These are phyloP conservation scores for Mus pahari DNA, from an alignment of 2,113 vertebrate genomes.

Conservation along the genomic window DNA sequence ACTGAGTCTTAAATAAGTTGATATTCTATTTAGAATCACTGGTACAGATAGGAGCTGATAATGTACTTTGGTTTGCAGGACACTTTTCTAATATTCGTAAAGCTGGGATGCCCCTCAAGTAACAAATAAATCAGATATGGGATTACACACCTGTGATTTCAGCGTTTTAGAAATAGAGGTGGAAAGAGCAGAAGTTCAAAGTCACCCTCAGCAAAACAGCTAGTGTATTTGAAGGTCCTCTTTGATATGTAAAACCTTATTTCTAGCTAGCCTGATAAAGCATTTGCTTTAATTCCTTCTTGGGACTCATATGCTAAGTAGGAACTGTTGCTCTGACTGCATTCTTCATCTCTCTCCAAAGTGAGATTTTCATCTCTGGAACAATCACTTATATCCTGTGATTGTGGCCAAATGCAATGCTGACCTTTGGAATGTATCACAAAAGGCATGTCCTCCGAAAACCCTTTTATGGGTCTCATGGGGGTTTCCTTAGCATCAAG, in stretches of 20 bases:
- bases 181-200: not conserved
- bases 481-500: not conserved
- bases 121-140: not conserved
- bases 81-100: not conserved
- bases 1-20: not conserved
- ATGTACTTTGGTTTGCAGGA: not conserved
- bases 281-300: not conserved
- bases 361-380: not conserved
- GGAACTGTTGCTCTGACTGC: not conserved
- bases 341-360: not conserved
- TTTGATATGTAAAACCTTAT: not conserved
- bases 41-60: no score
- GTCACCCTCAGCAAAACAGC: not conserved
- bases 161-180: not conserved
- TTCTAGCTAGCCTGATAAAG: not conserved
- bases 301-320: not conserved
- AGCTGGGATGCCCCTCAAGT: not conserved
- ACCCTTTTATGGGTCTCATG: not conserved
- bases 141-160: not conserved
- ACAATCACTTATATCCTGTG: not conserved
- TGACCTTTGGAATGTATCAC: not conserved
- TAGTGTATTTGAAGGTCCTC: not conserved
- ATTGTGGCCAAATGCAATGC: not conserved
- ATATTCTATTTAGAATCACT: not conserved
- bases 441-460: not conserved